Conservation (phyloP, 2,888 invertebrate genomes). For the Noctua fimbriata region DNA sequence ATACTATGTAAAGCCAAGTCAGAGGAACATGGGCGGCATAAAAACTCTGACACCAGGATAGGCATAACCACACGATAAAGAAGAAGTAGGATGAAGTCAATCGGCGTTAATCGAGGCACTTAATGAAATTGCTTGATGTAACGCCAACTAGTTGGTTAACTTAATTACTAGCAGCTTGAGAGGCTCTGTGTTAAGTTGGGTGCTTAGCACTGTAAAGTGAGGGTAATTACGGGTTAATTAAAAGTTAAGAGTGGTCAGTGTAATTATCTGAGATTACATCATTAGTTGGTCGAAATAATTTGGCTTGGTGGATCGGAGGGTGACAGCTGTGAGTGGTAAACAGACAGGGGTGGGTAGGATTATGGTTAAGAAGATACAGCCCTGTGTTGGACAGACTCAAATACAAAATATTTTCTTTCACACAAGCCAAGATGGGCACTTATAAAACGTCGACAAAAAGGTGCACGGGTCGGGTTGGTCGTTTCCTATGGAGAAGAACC, state of each 20-base stretch:
- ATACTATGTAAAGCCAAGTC: too few relatives aligned
- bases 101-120: conserved; percentile 24
- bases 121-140: conserved; percentile 40
- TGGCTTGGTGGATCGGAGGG: background rate
- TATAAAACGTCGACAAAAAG: too few relatives aligned
- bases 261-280: background rate
- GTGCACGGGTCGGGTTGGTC: too few relatives aligned
- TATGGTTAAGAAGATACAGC: background rate
- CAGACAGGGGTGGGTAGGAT: background rate
- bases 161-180: conserved; percentile 42
- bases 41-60: too few relatives aligned
- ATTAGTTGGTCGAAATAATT: background rate
- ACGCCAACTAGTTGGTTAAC: conserved; percentile 47
- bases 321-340: background rate
- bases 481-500: too few relatives aligned
- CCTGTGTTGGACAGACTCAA: too few relatives aligned
- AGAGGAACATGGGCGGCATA: too few relatives aligned
- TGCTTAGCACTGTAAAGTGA: conserved; percentile 9
- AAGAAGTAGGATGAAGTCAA: conserved; percentile 19
- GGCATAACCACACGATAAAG: too few relatives aligned
- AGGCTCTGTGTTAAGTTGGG: conserved; percentile 25
- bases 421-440: too few relatives aligned
- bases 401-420: too few relatives aligned
- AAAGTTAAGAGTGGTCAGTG: background rate
- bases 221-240: background rate